Conservation (phyloP, 92 coral and sea anemone species). For the Parazoanthus swiftii region DNA sequence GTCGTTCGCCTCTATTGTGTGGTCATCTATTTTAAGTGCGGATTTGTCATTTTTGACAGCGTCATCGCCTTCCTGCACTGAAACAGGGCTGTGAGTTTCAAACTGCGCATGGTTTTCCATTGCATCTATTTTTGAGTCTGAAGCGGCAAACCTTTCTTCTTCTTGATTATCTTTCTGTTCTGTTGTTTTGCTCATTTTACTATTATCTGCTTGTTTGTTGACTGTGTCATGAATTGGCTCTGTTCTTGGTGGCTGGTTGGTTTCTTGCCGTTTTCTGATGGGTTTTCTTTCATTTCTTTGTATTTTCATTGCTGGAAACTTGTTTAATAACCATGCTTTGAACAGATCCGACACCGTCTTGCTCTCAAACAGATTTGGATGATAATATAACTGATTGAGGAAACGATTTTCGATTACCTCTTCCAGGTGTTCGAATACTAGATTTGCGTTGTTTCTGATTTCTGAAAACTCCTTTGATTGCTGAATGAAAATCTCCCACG, state of each 20-base stretch:
- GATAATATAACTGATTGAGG: slow-evolving; percentile 34
- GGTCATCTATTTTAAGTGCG: too few relatives aligned
- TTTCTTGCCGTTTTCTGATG: neutral
- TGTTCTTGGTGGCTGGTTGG: neutral
- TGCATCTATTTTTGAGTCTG: neutral
- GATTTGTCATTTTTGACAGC: too few relatives aligned
- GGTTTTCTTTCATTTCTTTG: neutral
- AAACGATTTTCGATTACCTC: slow-evolving; percentile 15
- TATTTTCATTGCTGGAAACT: neutral
- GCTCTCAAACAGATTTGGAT: neutral
- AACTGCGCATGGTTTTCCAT: too few relatives aligned
- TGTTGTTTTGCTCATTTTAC: too few relatives aligned
- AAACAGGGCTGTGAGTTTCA: too few relatives aligned
- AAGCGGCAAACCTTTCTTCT: too few relatives aligned
- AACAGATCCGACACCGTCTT: neutral
- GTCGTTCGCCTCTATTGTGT: too few relatives aligned
- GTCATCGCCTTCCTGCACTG: neutral
- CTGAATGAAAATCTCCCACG: slow-evolving; percentile 18
- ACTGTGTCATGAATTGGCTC: too few relatives aligned
- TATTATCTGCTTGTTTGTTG: too few relatives aligned
- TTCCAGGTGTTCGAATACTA: slow-evolving; percentile 34
- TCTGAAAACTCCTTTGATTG: slow-evolving; percentile 20
- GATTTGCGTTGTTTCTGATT: neutral
- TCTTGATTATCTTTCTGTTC: too few relatives aligned
- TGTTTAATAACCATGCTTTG: slow-evolving; percentile 30